Percentiles rank a stretch among this genome's conserved stretches.
Conservation (phyloP, 2,888 invertebrate species). For the Dioctria linearis region DNA sequence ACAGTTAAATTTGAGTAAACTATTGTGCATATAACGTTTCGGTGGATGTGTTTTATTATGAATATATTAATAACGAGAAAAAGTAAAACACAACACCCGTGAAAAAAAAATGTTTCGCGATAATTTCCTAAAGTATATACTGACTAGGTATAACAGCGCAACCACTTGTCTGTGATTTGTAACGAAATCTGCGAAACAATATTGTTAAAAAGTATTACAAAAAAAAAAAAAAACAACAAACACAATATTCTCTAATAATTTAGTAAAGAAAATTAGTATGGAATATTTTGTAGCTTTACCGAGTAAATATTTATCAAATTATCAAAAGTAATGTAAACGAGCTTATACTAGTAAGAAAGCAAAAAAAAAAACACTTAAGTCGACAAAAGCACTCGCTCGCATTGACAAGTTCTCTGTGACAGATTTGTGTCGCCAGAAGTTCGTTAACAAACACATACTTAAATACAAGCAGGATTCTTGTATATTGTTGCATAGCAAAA, state of each 20-base stretch:
- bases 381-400: conserved; percentile 34
- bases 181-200: conserved; percentile 7
- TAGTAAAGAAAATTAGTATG: conserved; percentile 3
- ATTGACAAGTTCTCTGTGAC: conserved; percentile 45
- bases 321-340: not conserved
- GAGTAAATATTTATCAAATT: conserved; percentile 1
- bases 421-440: conserved; percentile 48
- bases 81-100: not conserved
- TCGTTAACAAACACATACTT: conserved; percentile 39
- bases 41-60: conserved; percentile 13
- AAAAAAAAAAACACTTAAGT: conserved; percentile 9
- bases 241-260: not conserved
- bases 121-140: not conserved
- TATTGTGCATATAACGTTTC: not conserved
- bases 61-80: conserved; percentile 8
- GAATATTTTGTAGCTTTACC: not conserved
- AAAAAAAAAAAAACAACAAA: no score
- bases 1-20: conserved; percentile 2
- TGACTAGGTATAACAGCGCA: not conserved
- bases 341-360: not conserved
- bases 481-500: no score
- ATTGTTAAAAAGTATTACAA: conserved; percentile 6
- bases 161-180: conserved; percentile 50
- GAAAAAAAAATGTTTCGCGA: not conserved
- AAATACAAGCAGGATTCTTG: not conserved